Percentiles rank a stretch among this genome's conserved stretches.
These are phyloP conservation scores for Ectobius pallidus DNA, from an alignment of 2,888 invertebrate genomes.

Conservation along the genomic window DNA sequence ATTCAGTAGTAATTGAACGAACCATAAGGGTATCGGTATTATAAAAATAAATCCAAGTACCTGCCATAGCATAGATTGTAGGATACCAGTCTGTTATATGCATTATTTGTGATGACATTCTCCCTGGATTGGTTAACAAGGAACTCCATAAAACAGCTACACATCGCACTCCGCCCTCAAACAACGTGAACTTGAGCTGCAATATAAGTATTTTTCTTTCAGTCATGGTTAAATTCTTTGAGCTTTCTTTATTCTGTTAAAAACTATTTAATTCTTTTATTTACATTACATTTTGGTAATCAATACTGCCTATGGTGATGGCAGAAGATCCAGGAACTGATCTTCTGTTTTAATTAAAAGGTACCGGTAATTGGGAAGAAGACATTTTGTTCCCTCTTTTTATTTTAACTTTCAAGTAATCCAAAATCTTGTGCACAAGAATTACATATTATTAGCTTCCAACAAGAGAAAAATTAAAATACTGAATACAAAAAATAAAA, in stretches of 20 bases:
- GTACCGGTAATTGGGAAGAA: no score
- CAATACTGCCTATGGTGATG: constrained; percentile 24
- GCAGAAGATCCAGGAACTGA: no score
- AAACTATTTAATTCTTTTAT: background rate
- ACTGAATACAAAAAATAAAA: no score
- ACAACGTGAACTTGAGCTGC: constrained; percentile 76
- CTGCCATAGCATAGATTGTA: constrained; percentile 62
- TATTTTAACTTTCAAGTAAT: no score
- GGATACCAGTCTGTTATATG: constrained; percentile 87
- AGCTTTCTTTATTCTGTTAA: background rate
- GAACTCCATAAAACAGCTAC: constrained; percentile 80
- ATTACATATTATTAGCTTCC: no score
- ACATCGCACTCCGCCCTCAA: constrained; percentile 85
- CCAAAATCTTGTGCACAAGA: no score
- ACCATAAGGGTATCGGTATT: no score
- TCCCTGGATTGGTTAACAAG: constrained; percentile 56
- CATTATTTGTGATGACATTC: constrained; percentile 68
- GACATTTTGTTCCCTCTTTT: no score
- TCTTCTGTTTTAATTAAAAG: no score
- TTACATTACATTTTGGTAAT: background rate
- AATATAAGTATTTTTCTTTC: background rate
- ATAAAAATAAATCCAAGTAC: no score
- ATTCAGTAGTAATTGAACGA: no score
- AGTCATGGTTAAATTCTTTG: background rate
- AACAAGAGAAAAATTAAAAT: no score